phyloP scores from a whole-genome alignment of 2,797 vertebrate species.

The Phaenicophaeus curvirostris region DNA sequence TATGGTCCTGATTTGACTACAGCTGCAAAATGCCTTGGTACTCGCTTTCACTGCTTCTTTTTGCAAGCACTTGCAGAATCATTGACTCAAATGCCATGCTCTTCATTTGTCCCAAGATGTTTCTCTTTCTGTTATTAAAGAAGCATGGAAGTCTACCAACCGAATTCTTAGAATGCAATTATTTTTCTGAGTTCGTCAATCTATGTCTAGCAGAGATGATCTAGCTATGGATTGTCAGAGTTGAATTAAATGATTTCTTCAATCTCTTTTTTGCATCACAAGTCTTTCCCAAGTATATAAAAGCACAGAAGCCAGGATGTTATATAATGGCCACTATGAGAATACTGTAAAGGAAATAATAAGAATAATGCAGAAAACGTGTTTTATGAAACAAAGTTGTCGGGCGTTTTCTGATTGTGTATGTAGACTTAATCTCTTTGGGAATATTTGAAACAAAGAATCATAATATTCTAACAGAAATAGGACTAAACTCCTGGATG shows the following conservation, averaged over 20 bases:
- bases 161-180: not conserved
- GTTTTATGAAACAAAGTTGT: not conserved
- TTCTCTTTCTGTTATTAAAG: not conserved
- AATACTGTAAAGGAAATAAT: not conserved
- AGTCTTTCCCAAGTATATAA: not conserved
- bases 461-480: not conserved
- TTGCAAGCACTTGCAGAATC: not conserved
- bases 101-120: not conserved
- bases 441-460: not conserved
- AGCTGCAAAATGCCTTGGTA: not conserved
- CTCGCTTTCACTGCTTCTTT: not conserved
- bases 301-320: not conserved
- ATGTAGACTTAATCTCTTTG: not conserved
- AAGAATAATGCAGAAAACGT: not conserved
- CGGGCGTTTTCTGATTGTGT: not conserved
- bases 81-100: not conserved
- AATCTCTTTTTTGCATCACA: not conserved
- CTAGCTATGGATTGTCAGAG: not conserved
- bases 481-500: not conserved
- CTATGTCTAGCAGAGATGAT: not conserved
- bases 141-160: not conserved
- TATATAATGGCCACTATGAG: not conserved
- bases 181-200: not conserved
- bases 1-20: not conserved
- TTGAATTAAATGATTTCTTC: not conserved